phyloP scores from a whole-genome alignment of 30 jellyfish, hydroid and myxozoan genomes.

The Sanderia malayensis region DNA sequence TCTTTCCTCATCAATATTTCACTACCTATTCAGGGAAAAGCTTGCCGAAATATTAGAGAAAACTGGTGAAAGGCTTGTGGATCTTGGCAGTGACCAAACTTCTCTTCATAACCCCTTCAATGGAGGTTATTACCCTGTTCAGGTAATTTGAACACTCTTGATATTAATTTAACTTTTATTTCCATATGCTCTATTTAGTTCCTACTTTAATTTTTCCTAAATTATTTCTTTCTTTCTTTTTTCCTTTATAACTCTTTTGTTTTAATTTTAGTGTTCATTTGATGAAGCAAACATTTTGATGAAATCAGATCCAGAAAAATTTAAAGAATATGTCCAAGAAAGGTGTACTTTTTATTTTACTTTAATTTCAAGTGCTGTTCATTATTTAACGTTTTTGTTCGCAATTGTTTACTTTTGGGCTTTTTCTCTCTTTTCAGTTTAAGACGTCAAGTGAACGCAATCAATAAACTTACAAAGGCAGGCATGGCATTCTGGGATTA shows the following conservation, averaged over 20 bases:
- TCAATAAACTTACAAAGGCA: conserved; percentile 69
- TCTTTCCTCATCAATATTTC: no score
- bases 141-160: no score
- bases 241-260: no score
- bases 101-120: conserved; percentile 95
- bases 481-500: conserved; percentile 99
- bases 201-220: no score
- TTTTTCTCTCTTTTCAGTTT: conserved; percentile 36
- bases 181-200: no score
- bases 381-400: no score
- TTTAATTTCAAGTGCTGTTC: no score
- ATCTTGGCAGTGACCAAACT: conserved; percentile 98
- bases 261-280: conserved; percentile 59
- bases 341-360: no score
- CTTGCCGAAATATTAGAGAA: conserved; percentile 64
- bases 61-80: conserved; percentile 89
- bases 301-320: conserved; percentile 79
- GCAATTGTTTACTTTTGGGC: no score
- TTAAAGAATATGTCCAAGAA: conserved; percentile 84
- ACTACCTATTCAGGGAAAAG: conserved; percentile 86
- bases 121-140: conserved; percentile 99
- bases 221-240: no score
- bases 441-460: conserved; percentile 91
- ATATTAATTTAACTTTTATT: no score
- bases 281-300: conserved; percentile 89